Percentiles rank a stretch among this genome's conserved stretches.
Evolutionary conservation across 2,888 invertebrate species (phyloP).

Genomic region (Sesia bembeciformis): DNA sequence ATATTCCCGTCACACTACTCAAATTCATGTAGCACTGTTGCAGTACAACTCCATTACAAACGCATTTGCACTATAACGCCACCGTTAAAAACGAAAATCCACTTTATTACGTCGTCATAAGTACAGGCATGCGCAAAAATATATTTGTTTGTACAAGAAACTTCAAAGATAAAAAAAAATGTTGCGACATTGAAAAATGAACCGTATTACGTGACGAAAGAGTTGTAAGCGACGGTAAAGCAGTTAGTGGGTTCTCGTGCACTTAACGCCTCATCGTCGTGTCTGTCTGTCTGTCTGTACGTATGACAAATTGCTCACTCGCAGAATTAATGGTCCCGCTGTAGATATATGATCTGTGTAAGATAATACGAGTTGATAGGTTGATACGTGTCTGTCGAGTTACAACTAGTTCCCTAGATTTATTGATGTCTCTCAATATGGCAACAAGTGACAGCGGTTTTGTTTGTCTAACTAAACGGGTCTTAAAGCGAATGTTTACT

Average conservation of each 20-base stretch:
- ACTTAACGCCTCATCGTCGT: constrained; percentile 12
- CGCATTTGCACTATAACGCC: not conserved
- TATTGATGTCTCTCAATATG: no score
- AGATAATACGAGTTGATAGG: constrained; percentile 33
- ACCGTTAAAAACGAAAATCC: not conserved
- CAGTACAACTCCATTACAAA: not conserved
- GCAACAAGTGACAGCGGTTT: no score
- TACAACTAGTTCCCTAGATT: no score
- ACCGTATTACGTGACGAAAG: not conserved
- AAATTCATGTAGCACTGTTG: no score
- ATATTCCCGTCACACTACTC: no score
- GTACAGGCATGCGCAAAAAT: not conserved
- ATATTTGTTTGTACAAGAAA: not conserved
- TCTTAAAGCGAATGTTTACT: no score
- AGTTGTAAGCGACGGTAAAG: not conserved
- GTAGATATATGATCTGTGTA: constrained; percentile 41
- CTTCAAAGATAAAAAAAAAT: not conserved
- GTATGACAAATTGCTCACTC: constrained; percentile 51
- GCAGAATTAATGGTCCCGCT: constrained; percentile 50
- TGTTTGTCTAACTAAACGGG: no score
- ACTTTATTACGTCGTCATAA: not conserved
- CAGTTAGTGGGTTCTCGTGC: not conserved
- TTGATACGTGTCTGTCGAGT: constrained; percentile 1
- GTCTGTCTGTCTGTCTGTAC: constrained; percentile 34
- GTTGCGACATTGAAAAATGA: not conserved